These are phyloP conservation scores for Plotosus lineatus DNA, from an alignment of 2,113 vertebrate species.

Conservation along the genomic window DNA sequence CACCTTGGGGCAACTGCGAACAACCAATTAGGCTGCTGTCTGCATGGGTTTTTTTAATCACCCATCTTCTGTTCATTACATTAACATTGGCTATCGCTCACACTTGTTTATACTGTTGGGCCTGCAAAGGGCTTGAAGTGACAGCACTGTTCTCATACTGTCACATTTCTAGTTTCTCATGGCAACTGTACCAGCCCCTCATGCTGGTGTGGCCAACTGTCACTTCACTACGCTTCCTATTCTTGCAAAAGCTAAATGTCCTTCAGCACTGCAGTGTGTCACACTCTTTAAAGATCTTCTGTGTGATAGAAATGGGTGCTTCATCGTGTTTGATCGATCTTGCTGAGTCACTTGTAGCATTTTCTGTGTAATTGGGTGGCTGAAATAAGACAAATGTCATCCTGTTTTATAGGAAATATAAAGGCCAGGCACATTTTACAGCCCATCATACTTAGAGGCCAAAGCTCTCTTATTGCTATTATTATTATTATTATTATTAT, in stretches of 20 bases:
- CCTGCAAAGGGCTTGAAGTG: slow-evolving; percentile 23
- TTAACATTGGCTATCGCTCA: slow-evolving; percentile 6
- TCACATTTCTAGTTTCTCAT: slow-evolving; percentile 40
- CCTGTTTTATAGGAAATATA: background rate
- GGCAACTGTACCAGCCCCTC: slow-evolving; percentile 50
- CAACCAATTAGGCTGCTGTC: too few species aligned
- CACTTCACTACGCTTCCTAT: slow-evolving; percentile 31
- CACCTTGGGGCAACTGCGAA: too few species aligned
- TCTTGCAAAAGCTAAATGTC: slow-evolving; percentile 24
- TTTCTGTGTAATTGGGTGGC: background rate
- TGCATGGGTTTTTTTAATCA: slow-evolving; percentile 19
- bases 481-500: too few species aligned
- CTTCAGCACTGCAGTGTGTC: slow-evolving; percentile 23
- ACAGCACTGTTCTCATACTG: slow-evolving; percentile 53
- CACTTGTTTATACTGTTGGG: slow-evolving; percentile 22
- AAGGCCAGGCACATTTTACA: background rate
- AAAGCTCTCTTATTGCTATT: too few species aligned
- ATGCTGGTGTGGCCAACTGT: slow-evolving; percentile 47
- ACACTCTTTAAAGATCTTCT: background rate
- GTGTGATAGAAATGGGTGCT: slow-evolving; percentile 9
- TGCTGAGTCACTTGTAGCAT: slow-evolving; percentile 5
- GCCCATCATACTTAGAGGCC: background rate
- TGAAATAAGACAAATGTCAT: background rate
- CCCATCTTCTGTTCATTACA: background rate
- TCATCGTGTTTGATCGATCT: slow-evolving; percentile 4